Evolutionary conservation across 1,140 invertebrate species (phyloP).

Genomic region (Propsilocerus akamusi): DNA sequence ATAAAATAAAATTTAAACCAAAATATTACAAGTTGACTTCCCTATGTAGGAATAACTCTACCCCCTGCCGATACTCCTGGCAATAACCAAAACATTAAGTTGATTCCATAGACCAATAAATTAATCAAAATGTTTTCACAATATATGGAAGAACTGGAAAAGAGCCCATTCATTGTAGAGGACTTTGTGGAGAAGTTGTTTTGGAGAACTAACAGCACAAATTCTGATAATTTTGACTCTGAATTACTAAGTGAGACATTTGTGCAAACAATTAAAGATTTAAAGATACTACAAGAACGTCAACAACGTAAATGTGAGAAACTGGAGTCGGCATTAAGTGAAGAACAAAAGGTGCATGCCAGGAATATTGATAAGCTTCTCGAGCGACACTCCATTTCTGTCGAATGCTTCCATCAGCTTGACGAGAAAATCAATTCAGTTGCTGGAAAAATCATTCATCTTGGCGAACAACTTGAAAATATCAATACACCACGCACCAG

Average conservation of each 20-base stretch:
- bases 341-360: constrained; percentile 73
- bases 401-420: constrained; percentile 76
- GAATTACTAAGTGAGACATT: constrained; percentile 76
- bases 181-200: constrained; percentile 95
- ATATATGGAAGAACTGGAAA: constrained; percentile 64
- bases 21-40: no score
- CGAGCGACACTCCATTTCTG: constrained; percentile 67
- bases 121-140: constrained; percentile 64
- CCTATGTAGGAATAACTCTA: no score
- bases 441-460: constrained; percentile 90
- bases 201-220: constrained; percentile 76
- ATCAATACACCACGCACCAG: constrained; percentile 86
- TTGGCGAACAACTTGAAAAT: constrained; percentile 93
- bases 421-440: constrained; percentile 94
- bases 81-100: no score
- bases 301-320: constrained; percentile 77
- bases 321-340: constrained; percentile 60
- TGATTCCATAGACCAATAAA: no score
- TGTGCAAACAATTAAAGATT: constrained; percentile 70
- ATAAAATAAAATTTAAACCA: no score
- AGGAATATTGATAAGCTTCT: constrained; percentile 64
- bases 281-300: constrained; percentile 57
- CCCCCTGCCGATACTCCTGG: no score
- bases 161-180: constrained; percentile 91
- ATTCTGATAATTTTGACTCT: constrained; percentile 53